Percentiles rank a stretch among this genome's conserved stretches.
phyloP scores from a whole-genome alignment of 1,140 invertebrate species.

The Saccostrea cuccullata region DNA sequence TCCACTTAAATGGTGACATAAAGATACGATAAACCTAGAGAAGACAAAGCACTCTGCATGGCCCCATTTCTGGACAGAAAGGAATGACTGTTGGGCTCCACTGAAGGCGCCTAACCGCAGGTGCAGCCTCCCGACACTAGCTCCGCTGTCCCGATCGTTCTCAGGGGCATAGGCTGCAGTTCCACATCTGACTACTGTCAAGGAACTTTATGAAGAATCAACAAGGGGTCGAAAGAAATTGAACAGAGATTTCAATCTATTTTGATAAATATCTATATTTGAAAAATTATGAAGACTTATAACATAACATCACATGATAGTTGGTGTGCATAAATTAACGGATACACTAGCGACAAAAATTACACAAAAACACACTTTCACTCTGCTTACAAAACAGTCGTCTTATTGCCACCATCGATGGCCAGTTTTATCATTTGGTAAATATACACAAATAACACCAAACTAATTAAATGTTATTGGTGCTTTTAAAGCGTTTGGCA shows the following conservation, averaged over 20 bases:
- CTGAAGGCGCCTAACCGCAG: neutral
- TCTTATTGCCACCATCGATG: neutral
- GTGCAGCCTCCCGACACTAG: slow-evolving; percentile 31
- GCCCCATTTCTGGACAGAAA: neutral
- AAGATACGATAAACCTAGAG: too few species aligned
- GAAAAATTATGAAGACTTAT: neutral
- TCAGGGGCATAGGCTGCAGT: neutral
- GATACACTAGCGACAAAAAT: slow-evolving; percentile 2
- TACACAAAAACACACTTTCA: neutral
- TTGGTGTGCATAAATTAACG: slow-evolving; percentile 1
- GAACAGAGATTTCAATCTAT: neutral
- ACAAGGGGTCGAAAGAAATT: neutral
- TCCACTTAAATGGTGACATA: too few species aligned
- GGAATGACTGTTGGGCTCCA: neutral
- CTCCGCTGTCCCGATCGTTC: slow-evolving; percentile 4
- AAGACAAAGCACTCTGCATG: neutral
- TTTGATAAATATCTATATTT: neutral
- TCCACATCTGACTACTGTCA: slow-evolving; percentile 27
- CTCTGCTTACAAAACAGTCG: neutral
- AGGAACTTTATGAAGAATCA: slow-evolving; percentile 6
- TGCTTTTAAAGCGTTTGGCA: slow-evolving; percentile 30
- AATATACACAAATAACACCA: neutral
- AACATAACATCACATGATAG: slow-evolving; percentile 25
- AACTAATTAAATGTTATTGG: neutral
- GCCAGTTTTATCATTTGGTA: neutral